Evolutionary conservation across 2,113 vertebrate species (phyloP).

Genomic region (Pontoporia blainvillei): DNA sequence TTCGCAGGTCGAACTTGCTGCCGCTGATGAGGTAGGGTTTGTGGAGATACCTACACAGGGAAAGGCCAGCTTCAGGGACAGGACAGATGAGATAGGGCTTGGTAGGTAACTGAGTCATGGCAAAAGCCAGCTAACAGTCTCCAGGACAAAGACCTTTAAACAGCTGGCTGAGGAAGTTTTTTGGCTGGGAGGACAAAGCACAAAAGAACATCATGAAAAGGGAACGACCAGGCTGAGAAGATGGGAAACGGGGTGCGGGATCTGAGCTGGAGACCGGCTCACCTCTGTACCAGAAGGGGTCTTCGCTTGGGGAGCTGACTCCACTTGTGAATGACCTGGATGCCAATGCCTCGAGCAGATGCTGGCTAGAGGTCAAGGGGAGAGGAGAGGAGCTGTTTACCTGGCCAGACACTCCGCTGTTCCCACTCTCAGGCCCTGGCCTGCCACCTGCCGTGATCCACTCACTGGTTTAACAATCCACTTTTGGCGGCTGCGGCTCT

Average conservation of each 20-base stretch:
- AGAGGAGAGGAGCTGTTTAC: slow-evolving; percentile 2
- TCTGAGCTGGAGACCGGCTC: slow-evolving; percentile 41
- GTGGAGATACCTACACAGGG: slow-evolving; percentile 89
- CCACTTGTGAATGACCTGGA: slow-evolving; percentile 99
- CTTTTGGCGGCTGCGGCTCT: slow-evolving; percentile 89
- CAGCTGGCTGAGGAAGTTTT: neutral
- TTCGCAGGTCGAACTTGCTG: slow-evolving; percentile 97
- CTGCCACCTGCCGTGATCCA: neutral
- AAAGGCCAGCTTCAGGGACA: neutral
- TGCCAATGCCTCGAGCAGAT: slow-evolving; percentile 95
- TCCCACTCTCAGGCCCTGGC: neutral
- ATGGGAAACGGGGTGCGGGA: neutral
- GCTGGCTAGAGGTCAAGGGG: slow-evolving; percentile 86
- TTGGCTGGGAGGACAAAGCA: neutral
- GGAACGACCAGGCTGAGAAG: neutral
- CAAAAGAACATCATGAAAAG: neutral
- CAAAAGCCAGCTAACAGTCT: neutral
- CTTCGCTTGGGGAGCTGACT: slow-evolving; percentile 95
- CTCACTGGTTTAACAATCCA: slow-evolving; percentile 98
- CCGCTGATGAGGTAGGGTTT: slow-evolving; percentile 99
- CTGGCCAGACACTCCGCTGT: neutral
- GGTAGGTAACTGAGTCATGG: neutral
- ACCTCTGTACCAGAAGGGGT: slow-evolving; percentile 96
- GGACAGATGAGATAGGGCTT: neutral
- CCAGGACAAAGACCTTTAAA: neutral